Evolutionary conservation across 2,113 vertebrate species (phyloP), one percentile per base, ranked within the genome.

Genomic region (Arothron firmamentum): DNA sequence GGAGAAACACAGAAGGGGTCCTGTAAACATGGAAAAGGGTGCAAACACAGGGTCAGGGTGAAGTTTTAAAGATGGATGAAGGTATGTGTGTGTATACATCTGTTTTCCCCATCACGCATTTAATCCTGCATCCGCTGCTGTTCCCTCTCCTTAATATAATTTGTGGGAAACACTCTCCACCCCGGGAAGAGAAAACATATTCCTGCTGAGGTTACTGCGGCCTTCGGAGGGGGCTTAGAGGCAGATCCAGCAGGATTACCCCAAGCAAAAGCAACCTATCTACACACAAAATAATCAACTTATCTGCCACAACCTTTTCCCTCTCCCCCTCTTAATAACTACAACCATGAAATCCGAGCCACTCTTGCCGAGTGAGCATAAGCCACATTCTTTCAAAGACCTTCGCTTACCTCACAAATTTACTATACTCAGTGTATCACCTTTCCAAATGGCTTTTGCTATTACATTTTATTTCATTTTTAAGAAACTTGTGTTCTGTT

Each of bases 71-170:
- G 85, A 81, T 80, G 80, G 82, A 77, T 80, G 81, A 78, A 81
- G 85, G 82, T 86, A 70, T 70, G 85, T 87, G 82, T 83, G 70
- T 83, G 71, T 77, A 75, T 87, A 78, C 92, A 93, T 92, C 93
- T 94, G 93, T 92, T 94, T 93, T 91, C 81, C 83, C 85, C 88
- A 90, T 93, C 74, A 81, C 88, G 90, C 88, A 83, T 89, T 90
- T 91, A 91, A 85, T 79, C 88, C 51, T 67, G 59, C 57, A 80
- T 90, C 88, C 84, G 74, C 83, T 82, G 81, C 85, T 47, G 79
- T 90, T 85, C 84, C 57, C 51, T 66, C 31, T 18, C 61, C 65
- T 70, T 84, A 83, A 83, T 81, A 77, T 52, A 72, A 71, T 84
- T 80, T 84, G 77, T 81, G 76, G 77, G 82, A 78, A 28, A 84